Evolutionary conservation across 1,140 invertebrate species (phyloP).

Genomic region (Danaus plexippus): DNA sequence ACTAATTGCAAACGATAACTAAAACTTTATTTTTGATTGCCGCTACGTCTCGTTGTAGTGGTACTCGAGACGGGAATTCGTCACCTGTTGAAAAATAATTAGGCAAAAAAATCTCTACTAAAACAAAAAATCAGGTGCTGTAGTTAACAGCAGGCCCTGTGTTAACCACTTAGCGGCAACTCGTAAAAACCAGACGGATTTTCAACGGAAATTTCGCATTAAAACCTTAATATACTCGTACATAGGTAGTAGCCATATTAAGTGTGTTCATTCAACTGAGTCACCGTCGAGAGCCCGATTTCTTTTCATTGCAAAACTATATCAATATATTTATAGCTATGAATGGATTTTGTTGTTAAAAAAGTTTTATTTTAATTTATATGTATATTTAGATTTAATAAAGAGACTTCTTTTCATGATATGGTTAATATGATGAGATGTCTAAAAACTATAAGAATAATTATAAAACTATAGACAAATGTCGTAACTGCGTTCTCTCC

Average conservation of each 20-base stretch:
- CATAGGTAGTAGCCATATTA: too few relatives aligned
- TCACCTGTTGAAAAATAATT: slow-evolving; percentile 71
- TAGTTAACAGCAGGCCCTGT: slow-evolving; percentile 52
- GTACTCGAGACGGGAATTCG: slow-evolving; percentile 64
- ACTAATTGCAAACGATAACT: slow-evolving; percentile 59
- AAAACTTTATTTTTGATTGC: slow-evolving; percentile 58
- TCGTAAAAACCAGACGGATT: slow-evolving; percentile 45
- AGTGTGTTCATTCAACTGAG: slow-evolving; percentile 35
- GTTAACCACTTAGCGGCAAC: slow-evolving; percentile 50
- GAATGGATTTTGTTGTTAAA: neutral
- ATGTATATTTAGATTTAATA: too few relatives aligned
- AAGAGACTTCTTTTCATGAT: too few relatives aligned
- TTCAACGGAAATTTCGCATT: slow-evolving; percentile 44
- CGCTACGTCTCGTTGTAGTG: slow-evolving; percentile 49
- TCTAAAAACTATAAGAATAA: too few relatives aligned
- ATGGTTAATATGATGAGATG: too few relatives aligned
- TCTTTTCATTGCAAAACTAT: too few relatives aligned
- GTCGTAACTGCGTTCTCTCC: too few relatives aligned
- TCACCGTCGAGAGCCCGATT: too few relatives aligned
- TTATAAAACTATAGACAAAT: too few relatives aligned
- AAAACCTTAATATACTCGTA: slow-evolving; percentile 19
- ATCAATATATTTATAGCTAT: neutral
- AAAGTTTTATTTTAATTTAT: too few relatives aligned
- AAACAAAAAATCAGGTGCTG: slow-evolving; percentile 66
- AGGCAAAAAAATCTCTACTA: slow-evolving; percentile 64